Base-by-base conservation (phyloP, 1,140 invertebrate genomes). In the Acromyrmex echinatior region DNA sequence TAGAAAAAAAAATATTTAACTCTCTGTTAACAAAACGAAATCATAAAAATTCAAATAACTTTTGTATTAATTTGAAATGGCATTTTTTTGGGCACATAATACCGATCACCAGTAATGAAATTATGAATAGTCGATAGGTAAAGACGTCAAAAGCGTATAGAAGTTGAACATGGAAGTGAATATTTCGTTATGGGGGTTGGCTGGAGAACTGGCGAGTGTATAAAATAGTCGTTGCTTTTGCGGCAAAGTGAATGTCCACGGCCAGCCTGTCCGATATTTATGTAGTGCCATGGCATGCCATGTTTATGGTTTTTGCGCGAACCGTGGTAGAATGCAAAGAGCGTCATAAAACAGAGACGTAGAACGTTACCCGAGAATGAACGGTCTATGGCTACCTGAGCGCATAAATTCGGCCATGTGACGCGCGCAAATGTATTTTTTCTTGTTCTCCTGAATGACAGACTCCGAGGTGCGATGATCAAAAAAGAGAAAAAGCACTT, bases 281-380 rank as follows among this genome's bases (percentile, higher is more conserved):
- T 93, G 91, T 89, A 94, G 91, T 92, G 88, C 86, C 90, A 81
- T 87, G 87, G 88, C 84, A 73, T 88, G 89, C 82, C 87, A 91
- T 93, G 90, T 94, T 94, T 94, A 94, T 94, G 93, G 92, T 94
- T 94, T 94, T 93, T 94, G 71, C 90, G n/a, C 84, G 71, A 86
- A 87, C 88, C 82, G 31, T 71, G 79, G 88, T 87, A 90, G 90
- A 87, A 92, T 92, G 91, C 93, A 93, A 92, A 92, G 92, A 91
- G 88, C 88, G 86, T 92, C 93, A 90, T 94, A 94, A 93, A 94
- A 94, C 92, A 91, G 91, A 86, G 65, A 90, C 81, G 86, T 78
- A 78, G 88, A 81, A 91, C 88, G 88, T 91, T 91, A 90, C 87
- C 82, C 88, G 86, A 85, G 87, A 91, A 92, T 93, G 93, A 92